Base-by-base conservation (phyloP, 2,888 invertebrate species). In the Steinernema hermaphroditum region DNA sequence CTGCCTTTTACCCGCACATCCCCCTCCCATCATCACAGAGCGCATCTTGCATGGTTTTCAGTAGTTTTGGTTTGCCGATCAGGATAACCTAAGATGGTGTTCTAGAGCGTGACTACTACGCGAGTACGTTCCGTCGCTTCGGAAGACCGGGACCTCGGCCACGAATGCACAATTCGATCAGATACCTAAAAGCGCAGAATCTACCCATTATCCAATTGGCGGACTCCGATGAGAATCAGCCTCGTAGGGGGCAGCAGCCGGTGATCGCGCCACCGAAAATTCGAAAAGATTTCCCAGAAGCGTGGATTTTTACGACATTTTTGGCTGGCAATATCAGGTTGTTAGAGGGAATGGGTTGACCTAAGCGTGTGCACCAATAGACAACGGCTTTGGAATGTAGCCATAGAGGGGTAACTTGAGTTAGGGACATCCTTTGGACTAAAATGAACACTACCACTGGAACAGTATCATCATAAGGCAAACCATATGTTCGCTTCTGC, bases 271-370 rank as follows among this genome's bases (percentile, higher is more conserved):
- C 49, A 6, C 49, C 12, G 12, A n/a, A 49, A 41, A 74, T 82
- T 14, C 57, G 84, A 14, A 78, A 81, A 71, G 72, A 79, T 70
- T 84, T 85, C 77, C 83, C 85, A 16, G 84, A 85, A 69, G 81
- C 82, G 8, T 85, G 84, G 83, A 78, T 84, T 54, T 78, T 71
- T 70, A 32, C 43, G 43, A n/a, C n/a, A n/a, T n/a, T n/a, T n/a
- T n/a, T n/a, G n/a, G n/a, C n/a, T n/a, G n/a, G n/a, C n/a, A n/a
- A n/a, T n/a, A n/a, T n/a, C n/a, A n/a, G n/a, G n/a, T n/a, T n/a
- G n/a, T n/a, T n/a, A n/a, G n/a, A n/a, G n/a, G n/a, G n/a, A n/a
- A n/a, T n/a, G n/a, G n/a, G n/a, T n/a, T n/a, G 9, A 41, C 16
- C 62, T 62, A 16, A 62, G 32, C n/a, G 16, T 2, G 8, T 62